Evolutionary conservation across 2,888 invertebrate species (phyloP), one percentile per base, ranked within the genome.

Genomic region (Teinopalpus imperialis): DNA sequence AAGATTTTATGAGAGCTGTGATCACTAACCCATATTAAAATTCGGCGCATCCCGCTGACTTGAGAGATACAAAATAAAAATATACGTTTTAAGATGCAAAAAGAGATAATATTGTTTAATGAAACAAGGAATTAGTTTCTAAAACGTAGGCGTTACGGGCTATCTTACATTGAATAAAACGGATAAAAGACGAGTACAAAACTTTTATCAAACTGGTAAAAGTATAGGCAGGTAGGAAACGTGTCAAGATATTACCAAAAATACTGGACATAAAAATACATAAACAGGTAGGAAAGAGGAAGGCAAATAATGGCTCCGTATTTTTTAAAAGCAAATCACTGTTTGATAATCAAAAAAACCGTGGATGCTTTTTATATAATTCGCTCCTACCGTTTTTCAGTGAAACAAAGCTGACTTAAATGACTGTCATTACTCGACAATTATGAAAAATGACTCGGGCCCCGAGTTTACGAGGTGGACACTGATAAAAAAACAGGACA

Each of bases 361-460:
- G 18, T 31, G 30, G 31, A 4, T 31, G 37, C 44, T n/a, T 43
- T 9, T 41, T 14, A 27, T 32, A 9, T 24, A 16, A 51, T 18
- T 21, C 39, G 10, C 30, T n/a, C 8, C 31, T 32, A 27, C 39
- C 32, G 34, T 14, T 49, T 31, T 32, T 14, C 34, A 18, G 49
- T 56, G 53, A 60, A 67, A 71, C 63, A 66, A 71, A 67, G 67
- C 52, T 50, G 43, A 42, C 45, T 46, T 48, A 56, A 70, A 67
- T 68, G 67, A 70, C 69, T 61, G 66, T 69, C 69, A 76, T 79
- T 79, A 75, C 55, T 53, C 58, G 56, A 62, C 71, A 79, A 80
- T 81, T 81, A 77, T 77, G 76, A 78, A 70, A 72, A 78, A 81
- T 73, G 67, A 68, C 63, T 60, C 53, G 46, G 49, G 52, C 51